Evolutionary conservation across 2,888 invertebrate species (phyloP), one percentile per base, ranked within the genome.

Genomic region (Clusia tigrina): DNA sequence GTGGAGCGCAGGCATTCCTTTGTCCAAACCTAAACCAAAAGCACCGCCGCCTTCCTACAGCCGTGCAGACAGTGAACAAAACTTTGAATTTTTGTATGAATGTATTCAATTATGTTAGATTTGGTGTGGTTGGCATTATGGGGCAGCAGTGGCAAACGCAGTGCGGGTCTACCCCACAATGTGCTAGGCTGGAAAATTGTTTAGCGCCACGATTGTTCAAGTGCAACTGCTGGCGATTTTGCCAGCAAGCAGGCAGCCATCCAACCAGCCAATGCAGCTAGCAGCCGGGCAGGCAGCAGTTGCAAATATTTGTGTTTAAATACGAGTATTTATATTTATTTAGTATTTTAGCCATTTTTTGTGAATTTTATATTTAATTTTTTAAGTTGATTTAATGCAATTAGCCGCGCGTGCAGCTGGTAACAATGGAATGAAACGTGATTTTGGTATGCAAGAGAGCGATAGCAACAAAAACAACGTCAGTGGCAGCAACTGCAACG

Each of bases 351-450:
- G n/a, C n/a, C 15, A 48, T 25, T 54, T 42, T 57, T 24, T 55
- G 18, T 55, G 37, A n/a, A 26, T 54, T 5, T 32, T 54, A n/a
- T 32, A 26, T 10, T 54, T 54, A n/a, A 23, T 23, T 18, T 54
- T 26, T 22, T 22, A 37, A 23, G 23, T 53, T 54, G 53, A 20
- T 60, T 60, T 54, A 60, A 60, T 42, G 54, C 48, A 54, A 60
- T 60, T 60, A 42, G 25, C 37, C 53, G 24, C 60, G 60, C 60
- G 60, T 60, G 53, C 54, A 60, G 24, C 48, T 54, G 10, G 60
- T 18, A 25, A 24, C 53, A 37, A 52, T 25, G 53, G 52, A 58
- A 48, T 51, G 32, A 58, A 55, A 60, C 60, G 60, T 60, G 60
- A 54, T 60, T 54, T 51, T 54, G 26, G 54, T 46, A 54, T 54